Conservation (phyloP, 2,113 vertebrate genomes). For the Crotalus viridis region DNA sequence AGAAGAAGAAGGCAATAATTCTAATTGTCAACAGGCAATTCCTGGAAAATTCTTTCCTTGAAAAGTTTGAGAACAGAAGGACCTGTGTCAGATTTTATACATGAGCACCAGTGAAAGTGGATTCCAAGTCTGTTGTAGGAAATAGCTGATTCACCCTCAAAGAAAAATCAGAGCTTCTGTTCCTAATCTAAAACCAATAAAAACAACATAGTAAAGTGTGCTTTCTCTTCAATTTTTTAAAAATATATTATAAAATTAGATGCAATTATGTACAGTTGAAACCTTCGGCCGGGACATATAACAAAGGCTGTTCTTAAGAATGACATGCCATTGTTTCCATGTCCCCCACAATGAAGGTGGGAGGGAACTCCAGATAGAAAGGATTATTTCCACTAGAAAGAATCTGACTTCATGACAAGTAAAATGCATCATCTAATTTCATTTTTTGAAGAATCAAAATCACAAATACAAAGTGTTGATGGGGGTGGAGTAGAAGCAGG, state of each 20-base stretch:
- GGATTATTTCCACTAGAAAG: conserved; percentile 18
- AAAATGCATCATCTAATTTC: conserved; percentile 34
- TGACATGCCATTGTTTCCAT: conserved; percentile 30
- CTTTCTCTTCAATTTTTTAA: conserved; percentile 33
- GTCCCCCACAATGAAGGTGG: conserved; percentile 26
- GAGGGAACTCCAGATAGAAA: background rate
- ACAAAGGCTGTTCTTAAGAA: conserved; percentile 27
- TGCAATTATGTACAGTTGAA: conserved; percentile 28
- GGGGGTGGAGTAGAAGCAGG: background rate
- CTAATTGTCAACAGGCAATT: conserved; percentile 53
- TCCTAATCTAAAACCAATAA: conserved; percentile 34
- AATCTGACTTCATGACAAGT: conserved; percentile 31
- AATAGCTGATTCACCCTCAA: conserved; percentile 9
- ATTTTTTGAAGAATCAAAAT: conserved; percentile 34
- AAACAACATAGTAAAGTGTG: conserved; percentile 32
- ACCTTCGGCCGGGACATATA: conserved; percentile 28
- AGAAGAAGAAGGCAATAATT: conserved; percentile 56
- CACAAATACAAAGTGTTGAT: conserved; percentile 38
- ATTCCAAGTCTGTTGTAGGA: background rate
- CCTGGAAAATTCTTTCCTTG: background rate
- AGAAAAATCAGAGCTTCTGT: conserved; percentile 30
- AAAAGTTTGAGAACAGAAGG: conserved; percentile 42
- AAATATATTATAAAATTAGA: conserved; percentile 47
- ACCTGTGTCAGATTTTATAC: conserved; percentile 40
- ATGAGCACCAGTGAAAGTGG: conserved; percentile 32